phyloP scores from a whole-genome alignment of 2,797 vertebrate genomes.

The Petrocephalus sullivani region DNA sequence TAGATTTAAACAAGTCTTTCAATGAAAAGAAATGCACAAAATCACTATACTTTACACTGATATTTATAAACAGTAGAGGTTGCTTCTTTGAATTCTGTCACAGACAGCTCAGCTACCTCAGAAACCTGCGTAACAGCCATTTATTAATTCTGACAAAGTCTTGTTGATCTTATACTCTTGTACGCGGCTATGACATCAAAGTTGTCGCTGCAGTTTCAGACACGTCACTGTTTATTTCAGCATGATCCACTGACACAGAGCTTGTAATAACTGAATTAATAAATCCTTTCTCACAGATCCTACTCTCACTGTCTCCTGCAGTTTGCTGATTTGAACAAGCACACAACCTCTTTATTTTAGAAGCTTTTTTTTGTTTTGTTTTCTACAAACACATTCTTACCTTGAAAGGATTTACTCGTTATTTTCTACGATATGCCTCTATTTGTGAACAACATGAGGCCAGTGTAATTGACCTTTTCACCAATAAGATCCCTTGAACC shows the following conservation, averaged over 20 bases:
- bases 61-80: neutral
- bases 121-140: neutral
- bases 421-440: neutral
- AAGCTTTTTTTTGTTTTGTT: neutral
- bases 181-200: neutral
- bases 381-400: neutral
- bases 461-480: constrained; percentile 25
- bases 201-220: neutral
- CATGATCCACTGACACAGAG: neutral
- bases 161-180: neutral
- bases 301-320: neutral
- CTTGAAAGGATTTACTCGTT: neutral
- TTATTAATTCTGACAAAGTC: constrained; percentile 7
- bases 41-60: neutral
- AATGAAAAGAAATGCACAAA: neutral
- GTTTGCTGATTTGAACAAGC: neutral
- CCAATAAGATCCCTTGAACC: constrained; percentile 13
- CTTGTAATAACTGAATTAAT: constrained; percentile 6
- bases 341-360: neutral
- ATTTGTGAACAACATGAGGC: neutral
- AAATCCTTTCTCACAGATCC: neutral
- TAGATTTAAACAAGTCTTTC: neutral
- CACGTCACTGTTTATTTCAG: neutral
- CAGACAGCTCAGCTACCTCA: neutral
- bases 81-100: neutral